phyloP scores from a whole-genome alignment of 2,888 invertebrate genomes.

The Synanthedon tipuliformis region DNA sequence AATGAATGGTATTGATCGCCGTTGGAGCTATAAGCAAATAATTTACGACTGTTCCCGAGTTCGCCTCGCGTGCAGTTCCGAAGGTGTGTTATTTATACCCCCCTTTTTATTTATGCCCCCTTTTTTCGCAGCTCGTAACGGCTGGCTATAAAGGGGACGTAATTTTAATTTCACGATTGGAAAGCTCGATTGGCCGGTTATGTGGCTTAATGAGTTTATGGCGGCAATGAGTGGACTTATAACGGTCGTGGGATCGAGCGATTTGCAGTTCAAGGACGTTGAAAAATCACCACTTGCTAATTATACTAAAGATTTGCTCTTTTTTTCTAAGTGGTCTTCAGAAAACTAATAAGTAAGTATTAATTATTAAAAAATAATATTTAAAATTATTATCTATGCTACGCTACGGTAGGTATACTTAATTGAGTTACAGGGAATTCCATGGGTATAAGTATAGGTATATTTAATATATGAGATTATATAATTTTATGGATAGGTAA shows the following conservation, averaged over 20 bases:
- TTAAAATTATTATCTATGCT: too few relatives aligned
- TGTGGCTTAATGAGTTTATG: conserved; percentile 67
- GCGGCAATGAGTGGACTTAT: conserved; percentile 43
- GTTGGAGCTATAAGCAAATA: conserved; percentile 49
- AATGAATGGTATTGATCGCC: conserved; percentile 66
- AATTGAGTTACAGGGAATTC: too few relatives aligned
- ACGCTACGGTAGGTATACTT: too few relatives aligned
- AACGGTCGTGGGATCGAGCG: conserved; percentile 45
- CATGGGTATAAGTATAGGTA: too few relatives aligned
- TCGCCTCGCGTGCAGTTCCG: conserved; percentile 53
- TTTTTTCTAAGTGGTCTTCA: too few relatives aligned
- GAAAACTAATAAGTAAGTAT: too few relatives aligned
- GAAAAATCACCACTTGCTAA: background rate
- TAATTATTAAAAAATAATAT: too few relatives aligned
- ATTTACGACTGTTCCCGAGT: conserved; percentile 55
- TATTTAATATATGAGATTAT: too few relatives aligned
- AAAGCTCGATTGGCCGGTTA: conserved; percentile 68
- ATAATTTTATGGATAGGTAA: too few relatives aligned
- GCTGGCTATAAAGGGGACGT: conserved; percentile 63
- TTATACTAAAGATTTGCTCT: too few relatives aligned
- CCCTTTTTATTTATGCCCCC: conserved; percentile 67
- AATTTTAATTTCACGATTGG: conserved; percentile 70
- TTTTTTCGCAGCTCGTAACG: conserved; percentile 71
- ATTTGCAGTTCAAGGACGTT: conserved; percentile 28
- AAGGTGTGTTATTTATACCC: conserved; percentile 70